These are phyloP conservation scores for Leptinotarsa texana DNA, from an alignment of 1,140 invertebrate genomes.

Conservation along the genomic window DNA sequence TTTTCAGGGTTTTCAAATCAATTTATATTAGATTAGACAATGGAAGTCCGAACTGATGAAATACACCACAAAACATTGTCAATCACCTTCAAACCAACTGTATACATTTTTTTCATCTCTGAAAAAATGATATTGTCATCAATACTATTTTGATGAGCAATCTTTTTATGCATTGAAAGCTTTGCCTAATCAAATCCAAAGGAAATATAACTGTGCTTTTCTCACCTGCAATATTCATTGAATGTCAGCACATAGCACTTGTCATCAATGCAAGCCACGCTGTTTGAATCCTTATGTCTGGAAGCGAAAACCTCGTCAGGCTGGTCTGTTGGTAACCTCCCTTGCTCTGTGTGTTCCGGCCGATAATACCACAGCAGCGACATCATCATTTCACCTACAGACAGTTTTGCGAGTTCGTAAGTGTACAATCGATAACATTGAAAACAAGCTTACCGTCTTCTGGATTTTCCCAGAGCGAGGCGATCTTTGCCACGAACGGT, in stretches of 20 bases:
- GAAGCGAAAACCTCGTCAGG: slow-evolving; percentile 94
- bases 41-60: no score
- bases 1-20: no score
- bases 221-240: slow-evolving; percentile 95
- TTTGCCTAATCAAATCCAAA: no score
- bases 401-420: slow-evolving; percentile 32
- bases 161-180: no score
- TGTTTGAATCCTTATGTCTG: slow-evolving; percentile 89
- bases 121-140: neutral
- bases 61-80: no score
- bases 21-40: no score
- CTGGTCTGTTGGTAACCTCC: slow-evolving; percentile 75
- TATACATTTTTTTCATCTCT: no score
- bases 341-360: slow-evolving; percentile 93
- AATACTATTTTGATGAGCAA: no score
- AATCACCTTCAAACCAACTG: no score
- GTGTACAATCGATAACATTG: neutral
- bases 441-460: slow-evolving; percentile 72
- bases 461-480: slow-evolving; percentile 91
- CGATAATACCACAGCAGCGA: slow-evolving; percentile 96
- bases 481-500: slow-evolving; percentile 92
- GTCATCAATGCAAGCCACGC: slow-evolving; percentile 96
- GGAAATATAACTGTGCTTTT: neutral
- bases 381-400: slow-evolving; percentile 94
- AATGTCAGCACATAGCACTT: slow-evolving; percentile 96